A percentile compares a stretch with the other conserved stretches of the same genome.
Evolutionary conservation across 1,140 invertebrate genomes (phyloP).

Genomic region (Caenorhabditis brenneri): DNA sequence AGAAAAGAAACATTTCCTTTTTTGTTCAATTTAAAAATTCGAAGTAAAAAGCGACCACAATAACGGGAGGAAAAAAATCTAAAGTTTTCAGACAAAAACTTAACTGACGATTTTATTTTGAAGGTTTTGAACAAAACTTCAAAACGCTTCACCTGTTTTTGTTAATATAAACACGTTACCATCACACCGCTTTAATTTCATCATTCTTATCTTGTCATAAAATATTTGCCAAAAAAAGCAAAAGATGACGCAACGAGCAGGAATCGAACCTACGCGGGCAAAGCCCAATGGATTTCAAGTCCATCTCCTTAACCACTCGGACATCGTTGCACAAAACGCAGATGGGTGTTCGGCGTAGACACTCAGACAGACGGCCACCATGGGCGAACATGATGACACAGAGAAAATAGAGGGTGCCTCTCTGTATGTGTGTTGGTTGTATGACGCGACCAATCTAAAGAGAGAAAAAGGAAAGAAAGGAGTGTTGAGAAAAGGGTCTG

Average conservation of each 20-base stretch:
- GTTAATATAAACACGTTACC: no score
- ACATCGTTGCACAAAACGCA: slow-evolving; percentile 43
- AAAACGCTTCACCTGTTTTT: no score
- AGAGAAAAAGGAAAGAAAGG: not conserved
- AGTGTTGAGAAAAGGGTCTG: no score
- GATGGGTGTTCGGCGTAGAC: not conserved
- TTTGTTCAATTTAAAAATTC: no score
- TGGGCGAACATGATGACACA: not conserved
- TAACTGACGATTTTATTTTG: no score
- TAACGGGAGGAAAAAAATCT: no score
- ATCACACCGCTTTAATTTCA: no score
- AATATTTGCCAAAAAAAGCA: not conserved
- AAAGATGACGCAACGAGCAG: slow-evolving; percentile 47
- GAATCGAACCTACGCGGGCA: slow-evolving; percentile 56
- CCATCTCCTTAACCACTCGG: slow-evolving; percentile 55
- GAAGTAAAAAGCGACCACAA: no score
- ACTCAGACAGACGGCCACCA: not conserved
- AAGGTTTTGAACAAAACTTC: no score
- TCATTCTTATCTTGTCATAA: no score
- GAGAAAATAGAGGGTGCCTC: not conserved
- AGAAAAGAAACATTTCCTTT: no score
- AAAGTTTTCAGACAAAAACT: no score
- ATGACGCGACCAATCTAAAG: not conserved
- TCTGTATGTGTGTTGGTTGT: not conserved
- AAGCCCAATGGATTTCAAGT: slow-evolving; percentile 55